Evolutionary conservation across 2,113 vertebrate species (phyloP).

Genomic region (Alaudala cheleensis): DNA sequence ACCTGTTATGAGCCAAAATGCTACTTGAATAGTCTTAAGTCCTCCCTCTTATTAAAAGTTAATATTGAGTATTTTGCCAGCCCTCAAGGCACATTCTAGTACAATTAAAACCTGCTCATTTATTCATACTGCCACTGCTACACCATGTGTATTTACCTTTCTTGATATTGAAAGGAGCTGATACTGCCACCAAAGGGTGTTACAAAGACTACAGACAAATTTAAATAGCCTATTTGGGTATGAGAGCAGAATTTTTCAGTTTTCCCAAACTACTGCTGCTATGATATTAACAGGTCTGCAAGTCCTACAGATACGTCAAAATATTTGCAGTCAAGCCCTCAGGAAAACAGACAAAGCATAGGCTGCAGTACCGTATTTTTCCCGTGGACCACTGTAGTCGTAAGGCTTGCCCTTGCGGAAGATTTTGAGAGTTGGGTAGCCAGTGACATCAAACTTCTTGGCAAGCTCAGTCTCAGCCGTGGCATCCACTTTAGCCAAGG

Average conservation of each 20-base stretch:
- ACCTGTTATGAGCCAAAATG: background rate
- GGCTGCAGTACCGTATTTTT: conserved; percentile 81
- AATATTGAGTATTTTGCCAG: background rate
- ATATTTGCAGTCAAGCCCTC: background rate
- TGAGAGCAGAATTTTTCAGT: background rate
- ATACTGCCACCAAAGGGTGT: background rate
- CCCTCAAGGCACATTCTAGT: accelerated
- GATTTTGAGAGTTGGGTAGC: conserved; percentile 94
- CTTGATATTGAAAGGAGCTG: background rate
- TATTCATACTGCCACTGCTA: background rate
- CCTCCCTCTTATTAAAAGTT: background rate
- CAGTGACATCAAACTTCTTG: conserved; percentile 84
- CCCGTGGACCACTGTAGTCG: conserved; percentile 92
- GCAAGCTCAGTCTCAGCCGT: conserved; percentile 84
- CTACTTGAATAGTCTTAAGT: background rate
- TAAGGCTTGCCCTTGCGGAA: conserved; percentile 93
- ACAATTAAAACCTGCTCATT: background rate
- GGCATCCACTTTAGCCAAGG: conserved; percentile 91
- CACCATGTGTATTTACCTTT: background rate
- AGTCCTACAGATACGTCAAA: accelerated
- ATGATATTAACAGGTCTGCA: background rate
- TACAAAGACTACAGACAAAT: background rate
- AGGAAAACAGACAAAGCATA: background rate
- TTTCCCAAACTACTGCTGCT: background rate
- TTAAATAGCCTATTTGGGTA: background rate